Evolutionary conservation across 2,888 invertebrate genomes (phyloP).

Genomic region (Panzeria rudis): DNA sequence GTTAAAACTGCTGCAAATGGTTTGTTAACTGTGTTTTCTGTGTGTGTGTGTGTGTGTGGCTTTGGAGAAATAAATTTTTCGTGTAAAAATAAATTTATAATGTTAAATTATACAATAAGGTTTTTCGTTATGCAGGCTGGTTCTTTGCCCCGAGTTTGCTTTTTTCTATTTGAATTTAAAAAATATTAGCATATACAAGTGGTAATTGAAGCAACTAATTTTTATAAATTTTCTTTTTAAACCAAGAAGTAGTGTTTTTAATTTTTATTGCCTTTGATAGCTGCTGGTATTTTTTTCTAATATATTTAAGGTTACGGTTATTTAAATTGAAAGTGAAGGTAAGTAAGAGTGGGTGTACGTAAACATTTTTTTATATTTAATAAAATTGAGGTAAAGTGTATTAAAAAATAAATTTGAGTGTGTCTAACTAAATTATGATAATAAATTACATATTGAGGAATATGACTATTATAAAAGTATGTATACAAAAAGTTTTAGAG

Average conservation of each 20-base stretch:
- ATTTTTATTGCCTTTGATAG: constrained; percentile 10
- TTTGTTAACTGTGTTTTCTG: background rate
- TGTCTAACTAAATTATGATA: background rate
- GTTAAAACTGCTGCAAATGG: constrained; percentile 13
- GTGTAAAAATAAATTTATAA: constrained; percentile 46
- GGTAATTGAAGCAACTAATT: constrained; percentile 53
- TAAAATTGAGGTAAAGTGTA: constrained; percentile 12
- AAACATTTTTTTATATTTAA: background rate
- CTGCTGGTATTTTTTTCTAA: background rate
- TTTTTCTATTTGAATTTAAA: background rate
- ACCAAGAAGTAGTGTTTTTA: background rate
- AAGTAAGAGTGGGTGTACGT: background rate
- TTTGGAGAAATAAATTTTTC: constrained; percentile 10
- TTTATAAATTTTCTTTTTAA: constrained; percentile 40
- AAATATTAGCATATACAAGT: constrained; percentile 25
- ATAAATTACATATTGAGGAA: background rate
- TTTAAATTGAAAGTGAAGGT: constrained; percentile 43
- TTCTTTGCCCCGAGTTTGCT: background rate
- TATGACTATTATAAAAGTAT: too few relatives aligned
- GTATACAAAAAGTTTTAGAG: too few relatives aligned
- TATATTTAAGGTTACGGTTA: constrained; percentile 44
- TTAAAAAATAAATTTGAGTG: background rate
- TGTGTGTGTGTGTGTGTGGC: too few relatives aligned
- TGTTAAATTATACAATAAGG: constrained; percentile 49
- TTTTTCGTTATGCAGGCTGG: constrained; percentile 12